These are phyloP conservation scores for Pseudobourletiella spinata DNA, from an alignment of 1,140 invertebrate species.

Conservation along the genomic window DNA sequence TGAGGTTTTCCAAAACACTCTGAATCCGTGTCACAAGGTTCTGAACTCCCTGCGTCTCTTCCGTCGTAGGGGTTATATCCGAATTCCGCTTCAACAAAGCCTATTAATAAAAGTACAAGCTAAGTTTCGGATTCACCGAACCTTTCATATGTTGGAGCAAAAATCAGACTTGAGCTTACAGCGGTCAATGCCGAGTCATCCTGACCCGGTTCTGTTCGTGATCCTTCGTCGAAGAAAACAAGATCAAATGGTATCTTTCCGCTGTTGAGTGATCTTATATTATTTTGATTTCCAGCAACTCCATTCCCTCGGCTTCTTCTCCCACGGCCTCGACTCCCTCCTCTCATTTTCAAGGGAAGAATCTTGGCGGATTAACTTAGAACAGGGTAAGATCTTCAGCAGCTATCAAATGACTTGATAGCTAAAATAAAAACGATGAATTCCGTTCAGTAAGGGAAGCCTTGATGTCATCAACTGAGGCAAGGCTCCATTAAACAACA, in stretches of 20 bases:
- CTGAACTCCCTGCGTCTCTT: conserved; percentile 80
- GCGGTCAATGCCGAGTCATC: conserved; percentile 24
- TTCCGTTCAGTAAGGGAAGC: too few species aligned
- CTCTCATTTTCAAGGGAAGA: too few species aligned
- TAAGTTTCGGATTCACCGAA: too few species aligned
- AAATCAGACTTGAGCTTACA: neutral
- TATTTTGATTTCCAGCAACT: neutral
- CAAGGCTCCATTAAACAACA: too few species aligned
- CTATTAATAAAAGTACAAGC: conserved; percentile 42
- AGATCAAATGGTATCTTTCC: conserved; percentile 32
- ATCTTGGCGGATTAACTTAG: too few species aligned
- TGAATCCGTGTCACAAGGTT: conserved; percentile 90
- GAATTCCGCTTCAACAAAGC: conserved; percentile 80
- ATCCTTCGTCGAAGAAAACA: conserved; percentile 24
- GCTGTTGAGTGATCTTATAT: conserved; percentile 15
- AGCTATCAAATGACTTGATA: too few species aligned
- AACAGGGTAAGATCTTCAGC: too few species aligned
- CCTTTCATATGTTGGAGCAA: too few species aligned
- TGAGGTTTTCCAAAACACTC: conserved; percentile 82
- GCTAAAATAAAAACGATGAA: too few species aligned
- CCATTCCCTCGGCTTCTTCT: conserved; percentile 9
- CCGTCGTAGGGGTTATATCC: conserved; percentile 77
- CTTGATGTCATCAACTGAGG: too few species aligned
- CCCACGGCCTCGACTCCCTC: neutral
- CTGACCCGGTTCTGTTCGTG: neutral